phyloP scores from a whole-genome alignment of 2,888 invertebrate genomes.

The Papilio elwesi region DNA sequence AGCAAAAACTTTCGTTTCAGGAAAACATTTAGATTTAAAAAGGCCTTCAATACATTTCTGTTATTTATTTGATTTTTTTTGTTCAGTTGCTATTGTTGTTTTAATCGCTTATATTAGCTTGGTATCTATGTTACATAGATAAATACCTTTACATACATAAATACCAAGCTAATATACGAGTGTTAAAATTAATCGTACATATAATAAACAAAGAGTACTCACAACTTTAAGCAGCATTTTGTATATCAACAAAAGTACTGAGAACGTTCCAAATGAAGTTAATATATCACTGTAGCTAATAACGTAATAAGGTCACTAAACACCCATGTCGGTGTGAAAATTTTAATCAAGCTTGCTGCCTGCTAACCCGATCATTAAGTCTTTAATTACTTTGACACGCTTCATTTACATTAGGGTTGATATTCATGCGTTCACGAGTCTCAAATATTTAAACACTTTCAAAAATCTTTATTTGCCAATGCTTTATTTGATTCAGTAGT shows the following conservation, averaged over 20 bases:
- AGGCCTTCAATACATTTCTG: too few species aligned
- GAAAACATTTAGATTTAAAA: too few species aligned
- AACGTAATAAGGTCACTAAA: constrained; percentile 4
- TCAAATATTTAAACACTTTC: constrained; percentile 9
- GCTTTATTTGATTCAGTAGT: background rate
- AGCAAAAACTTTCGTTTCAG: too few species aligned
- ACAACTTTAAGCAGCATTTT: constrained; percentile 11
- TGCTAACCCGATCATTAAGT: constrained; percentile 10
- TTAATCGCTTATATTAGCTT: too few species aligned
- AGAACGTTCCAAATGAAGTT: background rate
- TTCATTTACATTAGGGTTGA: background rate
- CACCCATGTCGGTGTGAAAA: constrained; percentile 4
- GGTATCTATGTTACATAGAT: too few species aligned
- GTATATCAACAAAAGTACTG: background rate
- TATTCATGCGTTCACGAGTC: constrained; percentile 6
- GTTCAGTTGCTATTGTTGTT: too few species aligned
- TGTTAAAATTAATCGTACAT: background rate
- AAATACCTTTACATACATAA: too few species aligned
- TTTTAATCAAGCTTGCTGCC: constrained; percentile 15
- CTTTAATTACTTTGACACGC: constrained; percentile 21
- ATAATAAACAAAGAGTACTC: background rate
- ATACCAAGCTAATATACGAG: too few species aligned
- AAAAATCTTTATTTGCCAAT: background rate
- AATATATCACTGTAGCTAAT: constrained; percentile 10
- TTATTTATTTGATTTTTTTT: too few species aligned